Conservation (phyloP, 1,140 invertebrate genomes). For the Harpegnathos saltator region DNA sequence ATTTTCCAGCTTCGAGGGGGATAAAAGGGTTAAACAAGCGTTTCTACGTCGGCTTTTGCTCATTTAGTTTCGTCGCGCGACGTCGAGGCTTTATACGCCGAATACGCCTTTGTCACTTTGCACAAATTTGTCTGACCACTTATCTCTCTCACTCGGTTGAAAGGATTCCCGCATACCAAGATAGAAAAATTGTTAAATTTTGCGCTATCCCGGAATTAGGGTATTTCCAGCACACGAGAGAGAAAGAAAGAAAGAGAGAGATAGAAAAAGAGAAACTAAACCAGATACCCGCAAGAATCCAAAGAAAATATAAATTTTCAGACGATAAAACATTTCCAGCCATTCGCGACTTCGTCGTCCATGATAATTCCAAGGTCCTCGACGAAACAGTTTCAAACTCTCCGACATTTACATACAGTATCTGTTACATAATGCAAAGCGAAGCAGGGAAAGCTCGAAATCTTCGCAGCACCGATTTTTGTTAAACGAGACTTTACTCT, state of each 20-base stretch:
- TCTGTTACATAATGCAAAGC: constrained; percentile 13
- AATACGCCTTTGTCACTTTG: background rate
- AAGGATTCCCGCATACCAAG: background rate
- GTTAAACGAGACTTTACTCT: background rate
- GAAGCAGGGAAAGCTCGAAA: constrained; percentile 3
- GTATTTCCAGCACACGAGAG: background rate
- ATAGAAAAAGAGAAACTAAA: no score
- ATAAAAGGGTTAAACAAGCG: background rate
- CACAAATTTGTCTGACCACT: background rate
- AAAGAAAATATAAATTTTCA: constrained; percentile 3
- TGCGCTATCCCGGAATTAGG: background rate
- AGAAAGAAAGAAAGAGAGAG: background rate
- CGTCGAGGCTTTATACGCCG: background rate
- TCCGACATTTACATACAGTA: background rate
- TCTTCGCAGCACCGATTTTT: background rate
- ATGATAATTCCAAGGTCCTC: constrained; percentile 19
- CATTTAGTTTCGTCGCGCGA: no score
- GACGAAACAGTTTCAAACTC: background rate
- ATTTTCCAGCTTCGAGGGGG: no score
- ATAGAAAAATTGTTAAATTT: background rate
- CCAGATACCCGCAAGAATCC: background rate
- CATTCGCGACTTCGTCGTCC: background rate
- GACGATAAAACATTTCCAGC: background rate
- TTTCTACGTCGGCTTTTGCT: background rate
- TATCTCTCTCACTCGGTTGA: background rate